Percentiles rank a stretch among this genome's conserved stretches.
These are phyloP conservation scores for Rapana venosa DNA, from an alignment of 2,888 invertebrate genomes.

Conservation along the genomic window DNA sequence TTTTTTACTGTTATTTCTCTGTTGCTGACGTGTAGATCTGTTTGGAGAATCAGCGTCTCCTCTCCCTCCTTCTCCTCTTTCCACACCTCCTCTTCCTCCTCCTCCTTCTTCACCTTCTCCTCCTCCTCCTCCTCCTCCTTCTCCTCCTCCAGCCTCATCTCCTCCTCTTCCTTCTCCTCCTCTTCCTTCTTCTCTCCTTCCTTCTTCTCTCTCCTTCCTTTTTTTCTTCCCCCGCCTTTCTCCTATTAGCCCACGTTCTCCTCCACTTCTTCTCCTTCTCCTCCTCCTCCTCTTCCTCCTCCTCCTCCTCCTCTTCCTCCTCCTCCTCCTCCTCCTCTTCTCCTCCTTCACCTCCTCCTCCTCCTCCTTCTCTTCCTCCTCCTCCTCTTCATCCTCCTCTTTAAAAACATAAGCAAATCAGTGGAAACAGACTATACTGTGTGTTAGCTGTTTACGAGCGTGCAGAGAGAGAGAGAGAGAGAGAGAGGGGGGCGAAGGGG, in stretches of 20 bases:
- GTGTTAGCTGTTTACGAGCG: background rate
- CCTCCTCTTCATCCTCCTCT: background rate
- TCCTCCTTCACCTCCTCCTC: background rate
- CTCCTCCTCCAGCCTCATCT: background rate
- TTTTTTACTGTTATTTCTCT: too few relatives aligned
- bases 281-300: background rate
- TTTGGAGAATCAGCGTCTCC: background rate
- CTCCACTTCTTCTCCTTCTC: background rate
- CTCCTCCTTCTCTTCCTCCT: background rate
- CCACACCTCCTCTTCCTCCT: too few relatives aligned
- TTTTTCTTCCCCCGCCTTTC: background rate
- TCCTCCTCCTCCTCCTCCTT: background rate
- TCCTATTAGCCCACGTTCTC: background rate
- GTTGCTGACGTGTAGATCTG: too few relatives aligned
- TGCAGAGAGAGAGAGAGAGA: too few relatives aligned
- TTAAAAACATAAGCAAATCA: background rate
- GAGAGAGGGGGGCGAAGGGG: background rate
- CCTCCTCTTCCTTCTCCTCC: too few relatives aligned
- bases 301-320: background rate
- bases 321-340: background rate
- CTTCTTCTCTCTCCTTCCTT: background rate
- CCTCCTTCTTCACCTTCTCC: background rate
- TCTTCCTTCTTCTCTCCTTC: background rate
- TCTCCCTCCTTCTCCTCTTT: background rate
- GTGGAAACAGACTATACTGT: background rate